Conservation (phyloP, 2,888 invertebrate genomes). For the Pterobdella sp. region DNA sequence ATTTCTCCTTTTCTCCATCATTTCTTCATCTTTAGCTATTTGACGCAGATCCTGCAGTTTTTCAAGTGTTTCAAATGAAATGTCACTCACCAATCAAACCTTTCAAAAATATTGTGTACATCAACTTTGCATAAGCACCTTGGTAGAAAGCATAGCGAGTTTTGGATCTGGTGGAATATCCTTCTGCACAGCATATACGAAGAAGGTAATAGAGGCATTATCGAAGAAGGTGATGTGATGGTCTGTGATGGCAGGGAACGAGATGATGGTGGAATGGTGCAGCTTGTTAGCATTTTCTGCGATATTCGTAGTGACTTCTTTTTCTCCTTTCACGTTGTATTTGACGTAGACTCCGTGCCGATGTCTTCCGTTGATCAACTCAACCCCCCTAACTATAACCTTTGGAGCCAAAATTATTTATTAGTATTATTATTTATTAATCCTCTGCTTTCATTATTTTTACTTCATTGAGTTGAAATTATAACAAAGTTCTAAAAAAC, state of each 20-base stretch:
- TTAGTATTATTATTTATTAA: no score
- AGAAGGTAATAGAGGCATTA: constrained; percentile 48
- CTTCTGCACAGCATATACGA: constrained; percentile 49
- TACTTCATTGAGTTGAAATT: no score
- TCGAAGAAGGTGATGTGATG: constrained; percentile 51
- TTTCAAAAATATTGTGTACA: neutral
- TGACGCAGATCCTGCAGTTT: constrained; percentile 46
- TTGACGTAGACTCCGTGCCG: constrained; percentile 46
- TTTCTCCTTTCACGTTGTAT: constrained; percentile 45
- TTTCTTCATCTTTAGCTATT: constrained; percentile 44
- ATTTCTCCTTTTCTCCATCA: constrained; percentile 35
- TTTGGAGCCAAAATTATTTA: constrained; percentile 35
- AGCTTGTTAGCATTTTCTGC: constrained; percentile 45
- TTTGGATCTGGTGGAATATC: constrained; percentile 45
- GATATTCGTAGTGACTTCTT: constrained; percentile 40
- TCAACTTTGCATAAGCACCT: constrained; percentile 39
- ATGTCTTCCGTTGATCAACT: constrained; percentile 47
- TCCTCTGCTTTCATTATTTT: no score
- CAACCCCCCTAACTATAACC: constrained; percentile 44
- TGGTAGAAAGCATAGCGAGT: constrained; percentile 47
- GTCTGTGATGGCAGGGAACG: constrained; percentile 43
- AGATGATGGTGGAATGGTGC: constrained; percentile 45
- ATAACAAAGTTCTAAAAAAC: no score
- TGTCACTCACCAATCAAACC: neutral
- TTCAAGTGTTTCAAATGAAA: neutral